A percentile compares a stretch with the other conserved stretches of the same genome.
Conservation (phyloP, 2,888 invertebrate species). For the Heliconius aoede region DNA sequence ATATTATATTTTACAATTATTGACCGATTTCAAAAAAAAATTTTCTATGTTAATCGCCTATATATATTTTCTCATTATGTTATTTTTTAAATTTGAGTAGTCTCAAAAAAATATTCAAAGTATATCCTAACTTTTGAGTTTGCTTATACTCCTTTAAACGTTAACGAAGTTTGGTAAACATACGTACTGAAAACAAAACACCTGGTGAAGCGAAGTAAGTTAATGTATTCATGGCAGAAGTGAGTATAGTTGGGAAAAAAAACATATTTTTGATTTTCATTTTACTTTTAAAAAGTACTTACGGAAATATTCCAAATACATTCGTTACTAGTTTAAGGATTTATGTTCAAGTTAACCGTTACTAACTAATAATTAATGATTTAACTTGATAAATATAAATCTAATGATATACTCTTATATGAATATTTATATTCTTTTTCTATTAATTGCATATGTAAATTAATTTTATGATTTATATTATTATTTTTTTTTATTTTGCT, state of each 20-base stretch:
- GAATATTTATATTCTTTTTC: neutral
- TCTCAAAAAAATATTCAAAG: neutral
- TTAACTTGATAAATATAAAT: no score
- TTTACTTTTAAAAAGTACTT: neutral
- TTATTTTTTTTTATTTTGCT: neutral
- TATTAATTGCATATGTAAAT: neutral
- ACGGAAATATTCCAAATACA: neutral
- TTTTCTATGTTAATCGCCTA: neutral
- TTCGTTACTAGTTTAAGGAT: neutral
- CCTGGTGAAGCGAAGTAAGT: constrained; percentile 29
- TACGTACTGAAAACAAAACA: constrained; percentile 31
- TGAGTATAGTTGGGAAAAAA: constrained; percentile 23
- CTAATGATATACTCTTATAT: no score
- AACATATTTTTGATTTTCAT: neutral
- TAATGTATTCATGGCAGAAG: constrained; percentile 21
- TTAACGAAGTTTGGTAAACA: constrained; percentile 19
- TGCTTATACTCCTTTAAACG: constrained; percentile 19
- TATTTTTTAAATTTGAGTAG: neutral
- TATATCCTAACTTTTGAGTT: neutral
- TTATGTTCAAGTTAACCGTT: neutral
- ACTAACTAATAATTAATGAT: no score
- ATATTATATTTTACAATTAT: neutral
- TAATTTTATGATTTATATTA: neutral
- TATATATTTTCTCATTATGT: neutral
- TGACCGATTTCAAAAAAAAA: neutral